Percentiles rank a stretch among this genome's conserved stretches.
Conservation (phyloP, 2,797 vertebrate species). For the Megaceryle alcyon region DNA sequence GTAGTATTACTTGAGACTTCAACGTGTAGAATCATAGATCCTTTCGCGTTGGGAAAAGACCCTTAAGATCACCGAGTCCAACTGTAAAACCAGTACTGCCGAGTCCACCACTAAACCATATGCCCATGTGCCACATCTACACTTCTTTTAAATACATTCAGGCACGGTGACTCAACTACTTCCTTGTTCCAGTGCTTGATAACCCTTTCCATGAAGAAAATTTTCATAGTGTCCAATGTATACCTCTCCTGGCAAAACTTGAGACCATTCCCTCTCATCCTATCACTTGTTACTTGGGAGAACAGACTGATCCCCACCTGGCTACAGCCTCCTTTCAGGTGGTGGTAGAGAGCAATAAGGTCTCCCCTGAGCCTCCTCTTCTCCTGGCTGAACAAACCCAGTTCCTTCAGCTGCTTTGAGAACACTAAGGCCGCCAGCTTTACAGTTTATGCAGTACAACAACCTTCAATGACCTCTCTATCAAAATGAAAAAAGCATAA, state of each 20-base stretch:
- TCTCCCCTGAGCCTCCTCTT: neutral
- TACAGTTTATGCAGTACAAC: neutral
- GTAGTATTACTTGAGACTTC: neutral
- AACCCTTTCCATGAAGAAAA: neutral
- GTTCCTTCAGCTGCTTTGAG: neutral
- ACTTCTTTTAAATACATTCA: rapidly evolving
- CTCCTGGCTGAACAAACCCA: neutral
- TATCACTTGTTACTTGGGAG: neutral
- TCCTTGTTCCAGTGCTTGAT: neutral
- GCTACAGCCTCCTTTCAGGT: neutral
- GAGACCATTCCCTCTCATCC: neutral
- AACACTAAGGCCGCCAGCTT: neutral
- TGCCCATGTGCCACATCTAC: neutral
- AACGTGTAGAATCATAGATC: neutral
- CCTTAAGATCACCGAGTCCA: neutral
- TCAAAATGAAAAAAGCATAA: neutral
- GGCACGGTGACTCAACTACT: neutral
- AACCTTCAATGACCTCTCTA: neutral
- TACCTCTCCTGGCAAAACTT: neutral
- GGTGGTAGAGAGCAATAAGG: neutral
- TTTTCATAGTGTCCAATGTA: neutral
- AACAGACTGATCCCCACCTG: neutral
- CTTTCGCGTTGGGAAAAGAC: neutral
- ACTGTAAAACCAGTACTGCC: neutral
- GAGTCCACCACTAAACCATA: neutral